Base-by-base conservation (phyloP, 1,140 invertebrate species). In the Samia ricini region DNA sequence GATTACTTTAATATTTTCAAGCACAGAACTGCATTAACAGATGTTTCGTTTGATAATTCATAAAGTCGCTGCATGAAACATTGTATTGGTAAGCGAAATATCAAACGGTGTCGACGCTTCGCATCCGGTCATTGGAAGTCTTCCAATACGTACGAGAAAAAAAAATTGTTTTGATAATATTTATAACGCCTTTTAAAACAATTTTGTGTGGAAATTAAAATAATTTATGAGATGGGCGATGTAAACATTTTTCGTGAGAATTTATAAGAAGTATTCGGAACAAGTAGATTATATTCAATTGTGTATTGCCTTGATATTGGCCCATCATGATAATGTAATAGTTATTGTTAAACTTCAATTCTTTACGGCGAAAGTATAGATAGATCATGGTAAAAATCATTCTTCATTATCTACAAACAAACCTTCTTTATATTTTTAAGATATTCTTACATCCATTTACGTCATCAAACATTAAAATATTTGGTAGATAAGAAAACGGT, bases 101-200 rank as follows among this genome's bases (percentile, higher is more conserved):
- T 52, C 36, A 15, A 19, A 19, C 50, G 15, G 19, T 23, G 23
- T 48, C 56, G 50, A 42, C 33, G n/a, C 12, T 42, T 42, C 33
- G 33, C 8, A 15, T 15, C 33, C 33, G 24, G 15, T 55, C 52
- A 22, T 77, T 81, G 79, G 79, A 70, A 12, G 54, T 29, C 29
- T 24, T 76, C 77, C 79, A 78, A 75, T 59, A 56, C 56, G 75
- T 79, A 71, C 65, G 71, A 81, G 71, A 76, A 74, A 77, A 79
- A 57, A 60, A 6, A 36, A 61, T 68, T 33, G 26, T 61, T 61
- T 62, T 71, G 64, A 67, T 63, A 61, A 62, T 70, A 77, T 79
- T 82, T 76, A 76, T 78, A 75, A 57, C 52, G 61, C 63, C 66
- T 72, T 71, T 69, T 69, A 74, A 75, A 74, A 74, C 49, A 63